Base-by-base conservation (phyloP, 1,140 invertebrate genomes). In the Scaptomyza graminum region DNA sequence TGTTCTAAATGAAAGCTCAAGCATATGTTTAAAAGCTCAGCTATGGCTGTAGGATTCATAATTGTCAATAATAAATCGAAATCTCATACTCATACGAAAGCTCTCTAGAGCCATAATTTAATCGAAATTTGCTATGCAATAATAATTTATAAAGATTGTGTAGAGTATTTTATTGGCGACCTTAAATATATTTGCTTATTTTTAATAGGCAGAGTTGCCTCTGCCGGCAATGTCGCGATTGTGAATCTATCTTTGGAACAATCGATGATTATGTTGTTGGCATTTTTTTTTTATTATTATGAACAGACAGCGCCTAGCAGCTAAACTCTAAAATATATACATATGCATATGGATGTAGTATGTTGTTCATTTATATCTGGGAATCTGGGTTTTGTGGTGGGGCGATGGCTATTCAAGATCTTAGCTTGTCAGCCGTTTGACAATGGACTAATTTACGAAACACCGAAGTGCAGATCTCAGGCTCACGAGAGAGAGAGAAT, bases 371-470 rank as follows among this genome's bases (percentile, higher is more conserved):
- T 28, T 37, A 13, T 47, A 49, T 57, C 52, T 16, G 28, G 6
- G 7, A 13, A 46, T 62, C 16, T 68, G 51, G 49, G 57, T 31
- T 51, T 22, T 65, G 37, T 55, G 47, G 46, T n/a, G n/a, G n/a
- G n/a, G n/a, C n/a, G n/a, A n/a, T n/a, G 51, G 49, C 12, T 44
- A 34, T 57, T 31, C 41, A 8, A 12, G 44, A 34, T 49, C 57
- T 46, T 7, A 8, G 25, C 25, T 46, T 71, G 69, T 59, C 63
- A 66, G 63, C 64, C 59, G 74, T 77, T 85, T 85, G 78, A 87
- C 83, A 87, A 82, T 85, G 70, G 66, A 87, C 83, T 88, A 87
- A 87, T 87, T 87, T 87, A 85, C 78, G 75, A 79, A 85, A 85
- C 80, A 84, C 80, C 79, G 79, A 70, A 37, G 44, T 18, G 60